Conservation (phyloP, 2,797 vertebrate species). For the Myioborus miniatus region DNA sequence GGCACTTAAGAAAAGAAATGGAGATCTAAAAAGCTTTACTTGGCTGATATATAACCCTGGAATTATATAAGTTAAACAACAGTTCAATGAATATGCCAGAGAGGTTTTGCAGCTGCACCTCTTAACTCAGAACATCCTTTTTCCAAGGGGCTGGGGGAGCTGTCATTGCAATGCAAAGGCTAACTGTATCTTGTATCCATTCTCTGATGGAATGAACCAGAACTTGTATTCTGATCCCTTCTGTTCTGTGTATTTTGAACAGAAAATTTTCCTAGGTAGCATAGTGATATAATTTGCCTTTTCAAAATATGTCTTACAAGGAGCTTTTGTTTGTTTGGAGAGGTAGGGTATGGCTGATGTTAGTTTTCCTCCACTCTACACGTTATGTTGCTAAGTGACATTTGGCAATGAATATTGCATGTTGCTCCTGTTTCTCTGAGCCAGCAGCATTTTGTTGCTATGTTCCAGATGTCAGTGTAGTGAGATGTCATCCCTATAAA, state of each 20-base stretch:
- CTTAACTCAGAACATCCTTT: neutral
- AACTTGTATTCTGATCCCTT: neutral
- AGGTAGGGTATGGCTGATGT: neutral
- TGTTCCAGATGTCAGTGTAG: constrained; percentile 61
- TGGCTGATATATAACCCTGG: neutral
- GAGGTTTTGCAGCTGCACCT: neutral
- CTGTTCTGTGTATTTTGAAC: neutral
- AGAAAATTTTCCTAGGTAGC: neutral
- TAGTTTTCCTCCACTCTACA: constrained; percentile 35
- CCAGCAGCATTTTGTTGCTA: constrained; percentile 58
- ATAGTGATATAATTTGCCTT: neutral
- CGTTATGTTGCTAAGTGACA: constrained; percentile 64
- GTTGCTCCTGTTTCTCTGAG: constrained; percentile 44
- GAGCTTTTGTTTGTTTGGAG: constrained; percentile 22
- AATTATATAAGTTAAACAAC: neutral
- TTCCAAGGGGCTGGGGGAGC: neutral
- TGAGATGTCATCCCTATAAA: constrained; percentile 46
- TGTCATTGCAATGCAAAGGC: neutral
- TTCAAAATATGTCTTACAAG: neutral
- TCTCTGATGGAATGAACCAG: neutral
- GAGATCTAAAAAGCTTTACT: neutral
- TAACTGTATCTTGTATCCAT: neutral
- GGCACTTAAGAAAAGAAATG: neutral
- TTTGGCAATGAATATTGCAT: constrained; percentile 49
- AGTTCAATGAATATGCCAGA: neutral